These are phyloP conservation scores for Oncorhynchus kisutch DNA, from an alignment of 2,113 vertebrate species.

Conservation along the genomic window DNA sequence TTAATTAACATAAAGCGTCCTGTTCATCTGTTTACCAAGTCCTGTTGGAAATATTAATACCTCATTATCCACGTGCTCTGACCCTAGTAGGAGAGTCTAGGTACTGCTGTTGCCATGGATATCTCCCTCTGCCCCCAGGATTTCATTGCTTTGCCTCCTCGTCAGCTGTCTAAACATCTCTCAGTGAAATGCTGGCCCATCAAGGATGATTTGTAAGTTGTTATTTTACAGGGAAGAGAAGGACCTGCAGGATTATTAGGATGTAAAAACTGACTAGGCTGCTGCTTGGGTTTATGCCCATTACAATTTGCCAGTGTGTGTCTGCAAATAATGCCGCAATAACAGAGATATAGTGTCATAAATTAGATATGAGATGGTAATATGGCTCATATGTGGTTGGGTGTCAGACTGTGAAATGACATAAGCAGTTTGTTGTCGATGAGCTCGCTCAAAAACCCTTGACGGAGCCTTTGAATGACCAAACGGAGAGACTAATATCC, in stretches of 20 bases:
- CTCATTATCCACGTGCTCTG: background rate
- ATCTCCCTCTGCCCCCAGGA: conserved; percentile 3
- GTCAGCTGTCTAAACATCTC: background rate
- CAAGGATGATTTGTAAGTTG: background rate
- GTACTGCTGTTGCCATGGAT: conserved; percentile 1
- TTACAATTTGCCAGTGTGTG: background rate
- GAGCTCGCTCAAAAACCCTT: background rate
- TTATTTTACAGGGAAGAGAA: background rate
- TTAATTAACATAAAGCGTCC: conserved; percentile 5
- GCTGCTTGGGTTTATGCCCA: too few species aligned
- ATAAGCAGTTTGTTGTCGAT: background rate
- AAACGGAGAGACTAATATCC: background rate
- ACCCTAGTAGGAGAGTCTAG: background rate
- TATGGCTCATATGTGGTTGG: background rate
- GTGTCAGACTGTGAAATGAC: background rate
- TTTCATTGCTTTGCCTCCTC: background rate
- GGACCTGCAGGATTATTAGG: too few species aligned
- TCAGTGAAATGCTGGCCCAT: background rate
- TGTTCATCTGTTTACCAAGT: background rate
- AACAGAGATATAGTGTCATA: background rate
- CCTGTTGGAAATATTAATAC: conserved; percentile 8
- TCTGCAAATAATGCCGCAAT: background rate
- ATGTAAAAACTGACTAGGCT: too few species aligned
- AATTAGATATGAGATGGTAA: background rate
- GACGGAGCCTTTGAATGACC: background rate